Percentiles rank a stretch among this genome's conserved stretches.
Conservation (phyloP, 2,888 invertebrate species). For the Argyresthia albistria region DNA sequence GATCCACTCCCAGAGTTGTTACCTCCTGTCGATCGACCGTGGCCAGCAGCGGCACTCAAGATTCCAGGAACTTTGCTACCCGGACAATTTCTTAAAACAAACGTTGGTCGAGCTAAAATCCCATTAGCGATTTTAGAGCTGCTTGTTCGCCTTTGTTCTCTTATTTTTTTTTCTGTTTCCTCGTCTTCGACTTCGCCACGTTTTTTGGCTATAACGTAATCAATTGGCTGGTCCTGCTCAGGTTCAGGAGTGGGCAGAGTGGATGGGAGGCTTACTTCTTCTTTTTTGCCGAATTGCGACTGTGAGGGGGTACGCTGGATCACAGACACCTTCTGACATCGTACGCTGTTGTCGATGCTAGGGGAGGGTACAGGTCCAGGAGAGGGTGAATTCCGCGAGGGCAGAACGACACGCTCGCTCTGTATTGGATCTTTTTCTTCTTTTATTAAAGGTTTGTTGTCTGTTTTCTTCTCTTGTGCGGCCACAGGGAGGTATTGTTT, state of each 20-base stretch:
- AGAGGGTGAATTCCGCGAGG: slow-evolving; percentile 58
- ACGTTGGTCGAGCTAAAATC: slow-evolving; percentile 62
- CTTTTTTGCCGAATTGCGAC: slow-evolving; percentile 61
- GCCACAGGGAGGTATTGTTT: slow-evolving; percentile 81
- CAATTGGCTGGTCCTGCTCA: slow-evolving; percentile 90
- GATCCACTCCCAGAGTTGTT: slow-evolving; percentile 66
- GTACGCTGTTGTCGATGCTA: slow-evolving; percentile 77
- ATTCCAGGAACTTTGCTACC: slow-evolving; percentile 76
- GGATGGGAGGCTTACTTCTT: slow-evolving; percentile 66
- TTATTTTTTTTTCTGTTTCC: slow-evolving; percentile 77
- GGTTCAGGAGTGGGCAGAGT: slow-evolving; percentile 71
- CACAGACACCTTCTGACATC: slow-evolving; percentile 81
- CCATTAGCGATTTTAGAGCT: slow-evolving; percentile 77
- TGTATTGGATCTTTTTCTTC: slow-evolving; percentile 78
- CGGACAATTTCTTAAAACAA: slow-evolving; percentile 70
- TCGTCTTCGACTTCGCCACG: slow-evolving; percentile 78
- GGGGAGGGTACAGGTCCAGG: slow-evolving; percentile 74
- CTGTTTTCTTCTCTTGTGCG: slow-evolving; percentile 64
- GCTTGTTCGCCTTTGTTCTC: slow-evolving; percentile 79
- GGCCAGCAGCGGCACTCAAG: slow-evolving; percentile 83
- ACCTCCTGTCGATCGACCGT: slow-evolving; percentile 79
- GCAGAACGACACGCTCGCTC: slow-evolving; percentile 73
- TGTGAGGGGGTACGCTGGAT: slow-evolving; percentile 84
- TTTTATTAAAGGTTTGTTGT: slow-evolving; percentile 67
- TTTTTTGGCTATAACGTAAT: slow-evolving; percentile 89